Base-by-base conservation (phyloP, 2,888 invertebrate species). In the Clusia tigrina region DNA sequence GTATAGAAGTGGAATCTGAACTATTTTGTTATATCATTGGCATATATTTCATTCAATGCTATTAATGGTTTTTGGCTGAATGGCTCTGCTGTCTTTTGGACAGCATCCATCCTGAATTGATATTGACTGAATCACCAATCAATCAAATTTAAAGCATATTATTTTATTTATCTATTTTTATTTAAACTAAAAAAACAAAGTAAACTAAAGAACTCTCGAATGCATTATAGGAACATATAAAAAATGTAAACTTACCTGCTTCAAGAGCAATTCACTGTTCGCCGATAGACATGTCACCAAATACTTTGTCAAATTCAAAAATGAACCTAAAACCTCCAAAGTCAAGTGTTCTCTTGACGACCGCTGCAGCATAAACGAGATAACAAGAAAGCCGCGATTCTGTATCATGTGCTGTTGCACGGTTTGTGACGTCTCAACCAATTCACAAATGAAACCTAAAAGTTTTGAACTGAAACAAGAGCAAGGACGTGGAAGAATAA, bases 341-440 rank as follows among this genome's bases (percentile, higher is more conserved):
- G 96, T 96, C 59, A 98, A 88, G 83, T 98, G 98, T 78, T 97
- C 96, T 68, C 95, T 87, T 58, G 91, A 93, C 66, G 94, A 96
- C 74, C 95, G 89, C 84, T 97, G 96, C 76, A 98, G 88, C 90
- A 97, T 94, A 84, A 94, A 96, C 72, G 98, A 96, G 83, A 99
- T 96, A 69, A 99, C 97, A 76, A 99, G 89, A 85, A 99, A 98
- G 65, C 98, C 99, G 74, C 97, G 91, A 84, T 96, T 97, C 72
- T 98, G 98, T 83, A 98, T 94, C 93, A 99, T 96, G 84, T 99
- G 99, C 82, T 99, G 98, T 82, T 99, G 99, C 64, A 98, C 97
- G 42, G 96, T 96, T 81, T 94, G 92, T 73, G 98, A 98, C 51
- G 95, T 95, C 84, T 97, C 96, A 72, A 99, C 94, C 80, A 99